Base-by-base conservation (phyloP, 2,888 invertebrate genomes). In the Hemithea aestivaria region DNA sequence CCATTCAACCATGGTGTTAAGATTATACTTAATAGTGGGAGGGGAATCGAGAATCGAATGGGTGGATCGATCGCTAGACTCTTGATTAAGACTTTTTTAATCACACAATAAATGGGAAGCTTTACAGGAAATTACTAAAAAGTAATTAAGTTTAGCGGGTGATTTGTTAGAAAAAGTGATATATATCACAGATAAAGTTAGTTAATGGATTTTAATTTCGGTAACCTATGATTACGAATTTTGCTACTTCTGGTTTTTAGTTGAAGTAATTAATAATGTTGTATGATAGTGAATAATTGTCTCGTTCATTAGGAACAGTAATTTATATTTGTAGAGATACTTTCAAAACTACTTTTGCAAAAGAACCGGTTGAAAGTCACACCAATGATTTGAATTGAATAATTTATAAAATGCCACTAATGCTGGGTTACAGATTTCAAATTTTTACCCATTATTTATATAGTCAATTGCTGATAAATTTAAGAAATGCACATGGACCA, bases 21-120 rank as follows among this genome's bases (percentile, higher is more conserved):
- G 67, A 75, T 78, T 74, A 77, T 64, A 66, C 68, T 69, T 74
- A 42, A 41, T 52, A 56, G 64, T 71, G 69, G 73, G 73, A 70
- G 79, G 63, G 67, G 65, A 52, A 66, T 69, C 72, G 67, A 71
- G 73, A 77, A 73, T 75, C 64, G 67, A 71, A 73, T 79, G 78
- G 80, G 76, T 62, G 74, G 64, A 55, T 50, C 56, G 16, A 16
- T 56, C 53, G 62, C 59, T 59, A 53, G 62, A 60, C 58, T 58
- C 66, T 70, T 70, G 65, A 76, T 76, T 69, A 63, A 59, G 56
- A 55, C 64, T 73, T 60, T 63, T 62, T 64, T 62, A 26, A 37
- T 38, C 52, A 36, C 10, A n/a, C n/a, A n/a, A 12, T 37, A 40
- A 51, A 56, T 50, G 36, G 32, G 54, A 46, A 31, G 48, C 48